Conservation (phyloP, 2,797 vertebrate species). For the Poliocrania exsul region DNA sequence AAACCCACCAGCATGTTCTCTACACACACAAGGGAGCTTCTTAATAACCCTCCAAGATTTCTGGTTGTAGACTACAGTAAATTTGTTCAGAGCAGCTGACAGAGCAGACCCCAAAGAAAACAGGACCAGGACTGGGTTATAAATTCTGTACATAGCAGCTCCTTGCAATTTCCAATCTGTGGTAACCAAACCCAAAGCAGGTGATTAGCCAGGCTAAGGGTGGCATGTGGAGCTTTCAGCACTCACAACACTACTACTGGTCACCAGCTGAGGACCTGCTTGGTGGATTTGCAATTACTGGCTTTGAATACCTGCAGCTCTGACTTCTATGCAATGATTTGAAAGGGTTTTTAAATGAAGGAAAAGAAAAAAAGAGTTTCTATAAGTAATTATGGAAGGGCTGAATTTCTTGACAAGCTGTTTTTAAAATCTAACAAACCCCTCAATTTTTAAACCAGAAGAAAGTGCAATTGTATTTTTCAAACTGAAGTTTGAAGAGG, state of each 20-base stretch:
- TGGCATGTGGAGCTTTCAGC: conserved; percentile 42
- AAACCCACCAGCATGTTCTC: neutral
- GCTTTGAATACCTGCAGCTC: neutral
- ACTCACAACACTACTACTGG: conserved; percentile 17
- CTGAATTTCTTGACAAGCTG: neutral
- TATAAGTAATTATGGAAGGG: neutral
- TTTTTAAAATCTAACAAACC: neutral
- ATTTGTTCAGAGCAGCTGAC: conserved; percentile 36
- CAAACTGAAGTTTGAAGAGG: neutral
- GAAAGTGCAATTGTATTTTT: neutral
- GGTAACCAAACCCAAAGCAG: conserved; percentile 35
- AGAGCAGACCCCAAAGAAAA: conserved; percentile 51
- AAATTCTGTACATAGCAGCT: conserved; percentile 56
- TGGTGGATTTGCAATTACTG: neutral
- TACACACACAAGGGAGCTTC: neutral
- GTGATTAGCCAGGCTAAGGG: neutral
- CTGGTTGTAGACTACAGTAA: neutral
- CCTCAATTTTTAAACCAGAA: neutral
- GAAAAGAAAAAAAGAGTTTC: neutral
- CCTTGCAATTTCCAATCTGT: conserved; percentile 44
- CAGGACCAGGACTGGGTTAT: conserved; percentile 9
- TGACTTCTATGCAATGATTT: neutral
- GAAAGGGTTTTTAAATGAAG: neutral
- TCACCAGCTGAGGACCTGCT: neutral
- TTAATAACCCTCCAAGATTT: neutral